Evolutionary conservation across 2,888 invertebrate genomes (phyloP).

Genomic region (Platynereis dumerilii): DNA sequence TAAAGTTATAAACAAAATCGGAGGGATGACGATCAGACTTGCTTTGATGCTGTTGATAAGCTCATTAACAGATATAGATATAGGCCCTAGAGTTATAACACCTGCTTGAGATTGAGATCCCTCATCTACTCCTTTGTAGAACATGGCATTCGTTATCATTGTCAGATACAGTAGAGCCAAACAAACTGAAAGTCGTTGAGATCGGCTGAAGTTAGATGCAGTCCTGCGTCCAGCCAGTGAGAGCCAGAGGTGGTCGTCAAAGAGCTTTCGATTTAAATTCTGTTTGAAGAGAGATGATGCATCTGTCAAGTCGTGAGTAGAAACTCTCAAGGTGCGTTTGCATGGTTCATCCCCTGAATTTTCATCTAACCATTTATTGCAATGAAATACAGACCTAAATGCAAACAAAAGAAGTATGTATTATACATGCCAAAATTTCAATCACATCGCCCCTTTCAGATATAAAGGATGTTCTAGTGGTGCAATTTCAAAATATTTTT

Average conservation of each 20-base stretch:
- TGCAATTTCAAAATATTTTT: no score
- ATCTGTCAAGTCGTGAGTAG: not conserved
- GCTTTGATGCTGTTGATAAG: not conserved
- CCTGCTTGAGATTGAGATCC: not conserved
- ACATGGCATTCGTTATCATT: conserved; percentile 40
- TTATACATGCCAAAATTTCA: no score
- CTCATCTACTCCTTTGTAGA: conserved; percentile 1
- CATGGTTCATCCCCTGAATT: not conserved
- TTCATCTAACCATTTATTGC: conserved; percentile 5
- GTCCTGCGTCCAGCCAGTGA: not conserved
- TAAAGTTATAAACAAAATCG: not conserved
- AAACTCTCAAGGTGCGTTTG: not conserved
- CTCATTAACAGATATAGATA: not conserved
- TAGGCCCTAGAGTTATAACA: not conserved
- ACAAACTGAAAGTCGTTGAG: conserved; percentile 47
- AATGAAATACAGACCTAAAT: conserved; percentile 3
- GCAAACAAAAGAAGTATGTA: no score
- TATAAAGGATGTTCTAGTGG: no score
- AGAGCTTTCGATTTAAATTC: not conserved
- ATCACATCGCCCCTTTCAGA: no score
- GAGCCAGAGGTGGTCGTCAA: conserved; percentile 5
- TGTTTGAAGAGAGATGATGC: not conserved
- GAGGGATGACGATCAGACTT: not conserved
- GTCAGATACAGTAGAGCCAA: conserved; percentile 44
- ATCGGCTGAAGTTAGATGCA: conserved; percentile 61